A percentile compares a stretch with the other conserved stretches of the same genome.
Conservation (phyloP, 2,888 invertebrate species). For the Cantharis nigra region DNA sequence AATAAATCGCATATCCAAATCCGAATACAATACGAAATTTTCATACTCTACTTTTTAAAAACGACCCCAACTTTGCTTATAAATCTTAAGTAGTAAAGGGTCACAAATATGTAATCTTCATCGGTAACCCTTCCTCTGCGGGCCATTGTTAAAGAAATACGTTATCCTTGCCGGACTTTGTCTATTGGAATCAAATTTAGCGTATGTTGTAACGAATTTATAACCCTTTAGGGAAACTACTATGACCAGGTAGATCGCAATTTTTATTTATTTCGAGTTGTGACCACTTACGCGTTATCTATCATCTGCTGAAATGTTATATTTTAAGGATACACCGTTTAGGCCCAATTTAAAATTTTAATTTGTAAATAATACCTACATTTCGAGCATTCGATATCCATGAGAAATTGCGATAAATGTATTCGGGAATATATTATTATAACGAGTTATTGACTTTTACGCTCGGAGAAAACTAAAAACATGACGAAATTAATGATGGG, state of each 20-base stretch:
- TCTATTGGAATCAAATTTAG: slow-evolving; percentile 47
- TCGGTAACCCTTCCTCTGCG: slow-evolving; percentile 39
- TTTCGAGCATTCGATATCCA: slow-evolving; percentile 36
- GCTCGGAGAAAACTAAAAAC: slow-evolving; percentile 30
- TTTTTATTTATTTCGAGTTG: slow-evolving; percentile 32
- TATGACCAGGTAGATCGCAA: slow-evolving; percentile 37
- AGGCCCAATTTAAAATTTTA: slow-evolving; percentile 26
- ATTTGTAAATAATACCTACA: slow-evolving; percentile 10
- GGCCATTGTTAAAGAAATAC: slow-evolving; percentile 43
- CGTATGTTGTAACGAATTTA: slow-evolving; percentile 43
- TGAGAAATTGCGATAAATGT: slow-evolving; percentile 28
- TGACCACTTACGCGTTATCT: slow-evolving; percentile 37
- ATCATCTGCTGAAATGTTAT: slow-evolving; percentile 38
- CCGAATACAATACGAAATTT: slow-evolving; percentile 39
- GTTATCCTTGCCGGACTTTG: slow-evolving; percentile 44
- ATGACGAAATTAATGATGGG: slow-evolving; percentile 49
- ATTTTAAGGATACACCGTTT: slow-evolving; percentile 14
- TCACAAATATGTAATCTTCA: slow-evolving; percentile 42
- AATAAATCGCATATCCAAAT: slow-evolving; percentile 42
- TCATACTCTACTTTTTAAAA: slow-evolving; percentile 38
- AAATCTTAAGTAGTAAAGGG: slow-evolving; percentile 45
- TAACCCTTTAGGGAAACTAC: slow-evolving; percentile 27
- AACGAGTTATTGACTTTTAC: slow-evolving; percentile 8
- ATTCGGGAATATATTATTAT: not conserved
- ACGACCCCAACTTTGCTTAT: slow-evolving; percentile 42